phyloP scores from a whole-genome alignment of 1,140 invertebrate species.

The Eumaeus atala region DNA sequence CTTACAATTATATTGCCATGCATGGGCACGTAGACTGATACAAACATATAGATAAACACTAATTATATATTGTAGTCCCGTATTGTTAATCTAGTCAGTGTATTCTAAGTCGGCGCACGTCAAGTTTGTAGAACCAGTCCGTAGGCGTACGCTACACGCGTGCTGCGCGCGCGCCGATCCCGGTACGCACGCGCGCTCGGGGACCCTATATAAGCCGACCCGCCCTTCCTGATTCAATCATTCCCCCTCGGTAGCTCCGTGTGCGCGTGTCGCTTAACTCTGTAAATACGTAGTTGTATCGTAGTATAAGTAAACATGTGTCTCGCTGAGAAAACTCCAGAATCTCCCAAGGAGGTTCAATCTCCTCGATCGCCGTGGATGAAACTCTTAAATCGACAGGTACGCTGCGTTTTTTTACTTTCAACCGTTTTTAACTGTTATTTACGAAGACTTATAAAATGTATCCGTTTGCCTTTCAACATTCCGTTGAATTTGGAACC shows the following conservation, averaged over 20 bases:
- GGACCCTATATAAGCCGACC: slow-evolving; percentile 52
- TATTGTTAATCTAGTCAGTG: slow-evolving; percentile 30
- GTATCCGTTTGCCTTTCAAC: no score
- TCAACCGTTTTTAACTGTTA: background rate
- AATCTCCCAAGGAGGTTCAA: slow-evolving; percentile 54
- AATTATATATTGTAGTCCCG: slow-evolving; percentile 38
- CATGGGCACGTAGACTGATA: background rate
- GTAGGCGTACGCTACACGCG: slow-evolving; percentile 64
- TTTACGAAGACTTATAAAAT: no score
- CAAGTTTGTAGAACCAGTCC: slow-evolving; percentile 64
- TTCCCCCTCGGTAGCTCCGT: slow-evolving; percentile 53
- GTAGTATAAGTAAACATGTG: slow-evolving; percentile 56
- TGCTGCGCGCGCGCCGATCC: slow-evolving; percentile 59
- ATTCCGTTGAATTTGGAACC: no score
- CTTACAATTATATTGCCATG: no score
- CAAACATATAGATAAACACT: slow-evolving; percentile 27
- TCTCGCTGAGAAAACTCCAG: slow-evolving; percentile 60
- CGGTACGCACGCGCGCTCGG: slow-evolving; percentile 49
- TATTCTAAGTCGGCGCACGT: slow-evolving; percentile 58
- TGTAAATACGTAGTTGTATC: slow-evolving; percentile 45
- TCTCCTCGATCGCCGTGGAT: slow-evolving; percentile 67
- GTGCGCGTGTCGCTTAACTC: slow-evolving; percentile 52
- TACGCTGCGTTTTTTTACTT: slow-evolving; percentile 27
- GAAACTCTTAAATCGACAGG: slow-evolving; percentile 66
- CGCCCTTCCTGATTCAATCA: slow-evolving; percentile 64